A percentile compares a stretch with the other conserved stretches of the same genome.
Conservation (phyloP, 2,113 vertebrate genomes). For the Nipponia nippon region DNA sequence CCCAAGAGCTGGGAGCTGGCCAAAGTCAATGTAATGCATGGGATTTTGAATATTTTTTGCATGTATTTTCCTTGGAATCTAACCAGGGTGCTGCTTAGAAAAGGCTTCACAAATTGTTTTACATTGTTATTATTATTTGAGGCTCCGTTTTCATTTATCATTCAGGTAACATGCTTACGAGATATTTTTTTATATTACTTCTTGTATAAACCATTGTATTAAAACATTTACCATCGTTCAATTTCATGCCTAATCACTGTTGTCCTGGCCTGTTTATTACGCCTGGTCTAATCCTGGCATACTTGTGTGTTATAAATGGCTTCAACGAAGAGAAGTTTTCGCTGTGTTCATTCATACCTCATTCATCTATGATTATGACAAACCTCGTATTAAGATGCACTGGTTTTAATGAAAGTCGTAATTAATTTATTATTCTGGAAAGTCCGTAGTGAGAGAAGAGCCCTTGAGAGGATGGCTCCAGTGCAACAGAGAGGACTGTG, state of each 20-base stretch:
- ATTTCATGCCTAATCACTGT: not conserved
- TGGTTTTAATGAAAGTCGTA: not conserved
- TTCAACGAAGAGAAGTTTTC: not conserved
- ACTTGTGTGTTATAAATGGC: not conserved
- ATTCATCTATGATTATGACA: not conserved
- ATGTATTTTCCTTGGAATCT: constrained; percentile 63
- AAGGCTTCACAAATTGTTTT: constrained; percentile 56
- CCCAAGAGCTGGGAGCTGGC: constrained; percentile 47
- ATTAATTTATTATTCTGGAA: not conserved
- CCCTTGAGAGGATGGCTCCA: not conserved
- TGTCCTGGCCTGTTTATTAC: not conserved
- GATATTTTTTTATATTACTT: not conserved
- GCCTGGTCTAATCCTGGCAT: not conserved
- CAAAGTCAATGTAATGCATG: constrained; percentile 51
- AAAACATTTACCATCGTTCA: not conserved
- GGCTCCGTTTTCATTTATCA: constrained; percentile 27
- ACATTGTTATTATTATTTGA: constrained; percentile 54
- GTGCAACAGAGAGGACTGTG: not conserved
- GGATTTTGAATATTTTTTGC: constrained; percentile 62
- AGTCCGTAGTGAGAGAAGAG: not conserved
- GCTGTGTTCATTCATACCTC: not conserved
- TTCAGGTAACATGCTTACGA: constrained; percentile 38
- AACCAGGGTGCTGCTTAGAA: constrained; percentile 55
- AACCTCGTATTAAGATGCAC: not conserved
- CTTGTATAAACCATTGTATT: constrained; percentile 9